These are phyloP conservation scores for Hippolais icterina DNA, from an alignment of 2,113 vertebrate species.

Conservation along the genomic window DNA sequence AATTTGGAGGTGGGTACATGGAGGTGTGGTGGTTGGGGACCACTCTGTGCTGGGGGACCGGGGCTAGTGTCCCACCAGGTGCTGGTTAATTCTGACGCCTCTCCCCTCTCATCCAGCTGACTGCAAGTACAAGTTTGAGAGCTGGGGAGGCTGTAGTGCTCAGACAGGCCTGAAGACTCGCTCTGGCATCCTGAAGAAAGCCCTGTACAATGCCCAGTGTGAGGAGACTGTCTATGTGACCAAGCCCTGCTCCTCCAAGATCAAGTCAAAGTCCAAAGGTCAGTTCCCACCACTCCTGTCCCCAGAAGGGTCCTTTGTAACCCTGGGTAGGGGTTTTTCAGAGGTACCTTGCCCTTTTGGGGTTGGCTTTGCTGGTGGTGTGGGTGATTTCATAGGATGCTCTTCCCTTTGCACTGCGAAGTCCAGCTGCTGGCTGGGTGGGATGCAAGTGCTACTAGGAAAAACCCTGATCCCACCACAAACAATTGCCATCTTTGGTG, in stretches of 20 bases:
- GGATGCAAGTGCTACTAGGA: not conserved
- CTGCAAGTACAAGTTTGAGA: conserved; percentile 95
- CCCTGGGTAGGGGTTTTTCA: not conserved
- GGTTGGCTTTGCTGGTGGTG: not conserved
- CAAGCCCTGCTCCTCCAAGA: conserved; percentile 89
- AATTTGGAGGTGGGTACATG: conserved; percentile 84
- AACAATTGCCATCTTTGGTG: not conserved
- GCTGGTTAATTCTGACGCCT: not conserved
- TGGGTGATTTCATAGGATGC: rapidly evolving
- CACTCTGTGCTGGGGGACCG: rapidly evolving
- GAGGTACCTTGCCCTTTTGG: not conserved
- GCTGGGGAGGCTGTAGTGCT: conserved; percentile 86
- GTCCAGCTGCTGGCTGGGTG: not conserved
- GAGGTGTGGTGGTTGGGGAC: not conserved
- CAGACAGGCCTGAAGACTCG: conserved; percentile 84
- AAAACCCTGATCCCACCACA: not conserved
- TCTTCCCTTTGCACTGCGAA: not conserved
- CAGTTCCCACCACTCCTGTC: not conserved
- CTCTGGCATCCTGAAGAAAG: conserved; percentile 89
- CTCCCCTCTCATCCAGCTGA: conserved; percentile 76
- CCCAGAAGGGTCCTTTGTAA: not conserved
- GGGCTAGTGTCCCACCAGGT: rapidly evolving
- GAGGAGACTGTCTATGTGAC: conserved; percentile 86
- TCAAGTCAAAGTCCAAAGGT: conserved; percentile 89
- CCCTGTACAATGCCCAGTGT: conserved; percentile 90